Evolutionary conservation across 2,113 vertebrate genomes (phyloP).

Genomic region (Chloropsis hardwickii): DNA sequence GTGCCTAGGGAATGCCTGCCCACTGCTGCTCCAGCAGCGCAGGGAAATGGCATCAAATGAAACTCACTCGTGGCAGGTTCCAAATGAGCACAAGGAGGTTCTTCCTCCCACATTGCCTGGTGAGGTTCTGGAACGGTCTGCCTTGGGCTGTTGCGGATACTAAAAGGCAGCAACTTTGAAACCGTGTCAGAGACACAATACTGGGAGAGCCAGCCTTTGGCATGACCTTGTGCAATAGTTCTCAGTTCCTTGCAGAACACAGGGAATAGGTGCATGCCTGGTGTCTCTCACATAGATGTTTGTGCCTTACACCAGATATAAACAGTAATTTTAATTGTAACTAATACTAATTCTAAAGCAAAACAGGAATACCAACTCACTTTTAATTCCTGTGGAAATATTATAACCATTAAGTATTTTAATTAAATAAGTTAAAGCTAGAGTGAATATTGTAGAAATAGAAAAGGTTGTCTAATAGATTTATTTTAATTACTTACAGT

Average conservation of each 20-base stretch:
- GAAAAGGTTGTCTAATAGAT: background rate
- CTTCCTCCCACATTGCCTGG: background rate
- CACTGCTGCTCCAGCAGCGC: background rate
- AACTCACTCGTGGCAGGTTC: background rate
- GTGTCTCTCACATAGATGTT: background rate
- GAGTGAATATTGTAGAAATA: background rate
- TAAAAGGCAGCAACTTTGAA: background rate
- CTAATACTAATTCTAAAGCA: background rate
- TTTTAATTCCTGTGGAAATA: background rate
- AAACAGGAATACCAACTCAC: background rate
- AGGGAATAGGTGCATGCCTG: background rate
- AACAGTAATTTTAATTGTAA: background rate
- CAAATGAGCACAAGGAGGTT: background rate
- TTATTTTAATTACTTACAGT: background rate
- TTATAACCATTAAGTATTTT: background rate
- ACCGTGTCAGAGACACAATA: background rate
- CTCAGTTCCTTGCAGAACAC: background rate
- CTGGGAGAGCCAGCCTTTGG: background rate
- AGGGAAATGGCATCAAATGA: background rate
- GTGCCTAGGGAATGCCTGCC: background rate
- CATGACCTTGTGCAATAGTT: fast-evolving
- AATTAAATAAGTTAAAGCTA: background rate
- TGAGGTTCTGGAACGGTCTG: background rate
- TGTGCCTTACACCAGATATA: background rate
- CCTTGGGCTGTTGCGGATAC: background rate